phyloP scores from a whole-genome alignment of 2,113 vertebrate species.

The Pipra filicauda region DNA sequence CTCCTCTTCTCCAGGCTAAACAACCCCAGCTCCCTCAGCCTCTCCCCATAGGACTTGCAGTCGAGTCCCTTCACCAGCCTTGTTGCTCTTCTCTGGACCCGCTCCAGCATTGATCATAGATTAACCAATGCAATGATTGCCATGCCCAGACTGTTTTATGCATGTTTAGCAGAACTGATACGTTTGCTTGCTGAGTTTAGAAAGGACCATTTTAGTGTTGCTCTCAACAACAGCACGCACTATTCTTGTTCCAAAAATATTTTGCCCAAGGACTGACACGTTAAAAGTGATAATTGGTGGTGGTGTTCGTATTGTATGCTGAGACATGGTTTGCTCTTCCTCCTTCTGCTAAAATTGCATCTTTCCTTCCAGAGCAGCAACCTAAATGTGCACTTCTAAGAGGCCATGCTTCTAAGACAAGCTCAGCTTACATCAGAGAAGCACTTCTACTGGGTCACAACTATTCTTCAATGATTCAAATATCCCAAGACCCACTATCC shows the following conservation, averaged over 20 bases:
- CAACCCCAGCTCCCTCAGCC: no score
- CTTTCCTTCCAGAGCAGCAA: neutral
- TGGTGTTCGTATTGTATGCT: neutral
- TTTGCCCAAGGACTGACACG: neutral
- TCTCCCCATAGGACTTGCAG: no score
- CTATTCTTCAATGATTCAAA: no score
- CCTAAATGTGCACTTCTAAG: rapidly evolving
- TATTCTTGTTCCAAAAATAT: neutral
- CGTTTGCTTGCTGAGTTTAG: rapidly evolving
- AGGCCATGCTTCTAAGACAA: neutral
- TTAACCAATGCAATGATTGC: neutral
- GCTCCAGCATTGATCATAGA: rapidly evolving
- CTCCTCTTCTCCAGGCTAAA: no score
- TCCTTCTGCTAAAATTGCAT: neutral
- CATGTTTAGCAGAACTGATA: neutral
- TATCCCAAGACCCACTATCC: neutral
- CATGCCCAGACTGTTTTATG: neutral
- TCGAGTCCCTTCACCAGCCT: no score
- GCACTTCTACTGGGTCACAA: neutral
- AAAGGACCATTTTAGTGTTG: neutral
- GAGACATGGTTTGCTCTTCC: neutral
- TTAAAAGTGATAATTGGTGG: neutral
- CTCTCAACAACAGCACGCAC: neutral
- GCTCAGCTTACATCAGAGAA: neutral
- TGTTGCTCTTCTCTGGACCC: no score